Conservation (phyloP, 2,797 vertebrate species). For the Coranthus polyacanthus region DNA sequence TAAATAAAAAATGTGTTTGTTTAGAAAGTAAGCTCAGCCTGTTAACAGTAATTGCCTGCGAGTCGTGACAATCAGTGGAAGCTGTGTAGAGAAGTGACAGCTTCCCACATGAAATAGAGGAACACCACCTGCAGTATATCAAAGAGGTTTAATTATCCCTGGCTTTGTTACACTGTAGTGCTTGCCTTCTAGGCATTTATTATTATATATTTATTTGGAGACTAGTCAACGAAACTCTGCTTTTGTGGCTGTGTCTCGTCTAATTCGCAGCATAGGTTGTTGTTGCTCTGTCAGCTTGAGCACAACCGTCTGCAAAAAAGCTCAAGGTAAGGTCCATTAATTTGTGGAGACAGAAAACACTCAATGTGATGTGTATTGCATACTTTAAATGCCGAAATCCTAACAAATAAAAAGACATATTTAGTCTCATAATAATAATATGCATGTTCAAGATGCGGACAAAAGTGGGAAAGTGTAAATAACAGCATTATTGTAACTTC, state of each 20-base stretch:
- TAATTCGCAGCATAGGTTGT: background rate
- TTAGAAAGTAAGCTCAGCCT: constrained; percentile 1
- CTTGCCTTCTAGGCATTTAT: constrained; percentile 15
- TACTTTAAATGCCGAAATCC: constrained; percentile 37
- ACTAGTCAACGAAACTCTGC: constrained; percentile 6
- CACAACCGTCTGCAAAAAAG: constrained; percentile 7
- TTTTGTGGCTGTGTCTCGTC: constrained; percentile 21
- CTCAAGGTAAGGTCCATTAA: constrained; percentile 8
- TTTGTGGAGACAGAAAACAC: constrained; percentile 8
- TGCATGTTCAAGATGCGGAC: constrained; percentile 42
- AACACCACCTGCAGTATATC: constrained; percentile 46
- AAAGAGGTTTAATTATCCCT: constrained; percentile 49
- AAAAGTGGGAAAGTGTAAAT: constrained; percentile 67
- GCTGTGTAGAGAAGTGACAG: constrained; percentile 41
- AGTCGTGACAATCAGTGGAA: constrained; percentile 33
- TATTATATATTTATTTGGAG: constrained; percentile 22
- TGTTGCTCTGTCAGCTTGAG: constrained; percentile 21
- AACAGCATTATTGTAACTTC: constrained; percentile 67
- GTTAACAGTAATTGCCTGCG: constrained; percentile 15
- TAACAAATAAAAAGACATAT: constrained; percentile 36
- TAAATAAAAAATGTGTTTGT: constrained; percentile 6
- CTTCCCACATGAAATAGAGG: constrained; percentile 48
- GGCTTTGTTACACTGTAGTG: constrained; percentile 5
- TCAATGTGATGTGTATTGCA: constrained; percentile 24
- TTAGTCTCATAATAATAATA: constrained; percentile 41